Percentiles rank a stretch among this genome's conserved stretches.
Evolutionary conservation across 2,113 vertebrate genomes (phyloP).

Genomic region (Podarcis muralis): DNA sequence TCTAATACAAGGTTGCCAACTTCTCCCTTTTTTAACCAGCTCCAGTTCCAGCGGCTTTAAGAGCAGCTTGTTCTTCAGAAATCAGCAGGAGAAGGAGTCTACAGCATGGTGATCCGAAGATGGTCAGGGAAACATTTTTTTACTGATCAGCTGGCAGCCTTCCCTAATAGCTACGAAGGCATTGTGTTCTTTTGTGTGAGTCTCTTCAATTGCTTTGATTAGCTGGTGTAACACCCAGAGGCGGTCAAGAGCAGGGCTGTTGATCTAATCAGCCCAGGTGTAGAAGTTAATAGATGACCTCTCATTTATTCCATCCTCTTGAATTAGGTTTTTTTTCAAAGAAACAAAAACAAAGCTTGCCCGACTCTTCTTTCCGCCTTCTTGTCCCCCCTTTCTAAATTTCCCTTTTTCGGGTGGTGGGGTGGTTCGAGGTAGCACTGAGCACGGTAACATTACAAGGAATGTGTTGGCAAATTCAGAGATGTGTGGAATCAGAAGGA

Average conservation of each 20-base stretch:
- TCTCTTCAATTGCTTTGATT: background rate
- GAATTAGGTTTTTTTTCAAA: too few relatives aligned
- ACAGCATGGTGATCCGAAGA: too few relatives aligned
- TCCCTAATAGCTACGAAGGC: background rate
- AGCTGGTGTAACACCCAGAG: background rate
- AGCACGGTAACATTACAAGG: too few relatives aligned
- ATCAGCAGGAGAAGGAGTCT: background rate
- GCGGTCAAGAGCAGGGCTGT: background rate
- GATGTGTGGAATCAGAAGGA: too few relatives aligned
- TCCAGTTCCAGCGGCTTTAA: background rate
- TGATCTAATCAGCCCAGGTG: too few relatives aligned
- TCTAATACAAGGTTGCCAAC: background rate
- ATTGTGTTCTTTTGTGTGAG: background rate
- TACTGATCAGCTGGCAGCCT: background rate
- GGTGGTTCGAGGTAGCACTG: too few relatives aligned
- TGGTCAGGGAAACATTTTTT: background rate
- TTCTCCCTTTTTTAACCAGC: background rate
- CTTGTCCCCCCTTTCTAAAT: too few relatives aligned
- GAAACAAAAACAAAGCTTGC: too few relatives aligned
- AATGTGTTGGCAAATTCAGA: too few relatives aligned
- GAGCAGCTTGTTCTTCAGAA: background rate
- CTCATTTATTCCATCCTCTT: too few relatives aligned
- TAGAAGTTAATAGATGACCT: background rate
- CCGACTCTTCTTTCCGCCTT: too few relatives aligned
- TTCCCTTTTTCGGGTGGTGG: too few relatives aligned